A percentile compares a stretch with the other conserved stretches of the same genome.
These are phyloP conservation scores for Heliconius hewitsoni DNA, from an alignment of 1,140 invertebrate genomes.

Conservation along the genomic window DNA sequence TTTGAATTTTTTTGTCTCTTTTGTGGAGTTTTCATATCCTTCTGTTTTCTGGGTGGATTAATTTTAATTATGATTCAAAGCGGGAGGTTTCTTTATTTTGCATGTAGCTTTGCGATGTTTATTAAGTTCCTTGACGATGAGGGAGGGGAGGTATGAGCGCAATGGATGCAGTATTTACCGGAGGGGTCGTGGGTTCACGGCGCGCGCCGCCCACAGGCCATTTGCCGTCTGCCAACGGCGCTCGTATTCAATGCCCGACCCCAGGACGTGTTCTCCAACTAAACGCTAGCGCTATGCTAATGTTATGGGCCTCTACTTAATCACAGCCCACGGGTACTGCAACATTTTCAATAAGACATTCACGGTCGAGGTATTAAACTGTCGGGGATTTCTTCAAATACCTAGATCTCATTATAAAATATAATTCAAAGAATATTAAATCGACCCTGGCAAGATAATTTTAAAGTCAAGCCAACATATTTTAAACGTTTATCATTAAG, in stretches of 20 bases:
- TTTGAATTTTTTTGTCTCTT: constrained; percentile 67
- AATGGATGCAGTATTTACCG: constrained; percentile 66
- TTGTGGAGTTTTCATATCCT: constrained; percentile 71
- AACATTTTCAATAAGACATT: constrained; percentile 73
- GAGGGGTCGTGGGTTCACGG: constrained; percentile 70
- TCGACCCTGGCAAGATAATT: background rate
- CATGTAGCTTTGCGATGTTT: constrained; percentile 40
- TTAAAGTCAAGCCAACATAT: constrained; percentile 1
- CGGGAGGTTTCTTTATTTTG: constrained; percentile 44
- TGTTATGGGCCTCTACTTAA: constrained; percentile 75
- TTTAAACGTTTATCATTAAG: background rate
- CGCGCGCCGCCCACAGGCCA: constrained; percentile 69
- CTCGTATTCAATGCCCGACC: constrained; percentile 48
- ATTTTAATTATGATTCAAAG: constrained; percentile 74
- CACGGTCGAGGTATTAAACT: constrained; percentile 42
- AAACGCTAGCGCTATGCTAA: constrained; percentile 74
- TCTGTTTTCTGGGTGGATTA: constrained; percentile 71
- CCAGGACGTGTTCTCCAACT: constrained; percentile 69
- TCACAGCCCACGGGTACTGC: constrained; percentile 73
- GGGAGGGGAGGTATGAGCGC: constrained; percentile 42
- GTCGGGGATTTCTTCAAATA: background rate
- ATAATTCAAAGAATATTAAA: background rate
- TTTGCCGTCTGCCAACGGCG: constrained; percentile 63
- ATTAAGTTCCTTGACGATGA: constrained; percentile 46
- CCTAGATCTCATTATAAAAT: constrained; percentile 11